Evolutionary conservation across 2,113 vertebrate genomes (phyloP).

Genomic region (Oryzias javanicus): DNA sequence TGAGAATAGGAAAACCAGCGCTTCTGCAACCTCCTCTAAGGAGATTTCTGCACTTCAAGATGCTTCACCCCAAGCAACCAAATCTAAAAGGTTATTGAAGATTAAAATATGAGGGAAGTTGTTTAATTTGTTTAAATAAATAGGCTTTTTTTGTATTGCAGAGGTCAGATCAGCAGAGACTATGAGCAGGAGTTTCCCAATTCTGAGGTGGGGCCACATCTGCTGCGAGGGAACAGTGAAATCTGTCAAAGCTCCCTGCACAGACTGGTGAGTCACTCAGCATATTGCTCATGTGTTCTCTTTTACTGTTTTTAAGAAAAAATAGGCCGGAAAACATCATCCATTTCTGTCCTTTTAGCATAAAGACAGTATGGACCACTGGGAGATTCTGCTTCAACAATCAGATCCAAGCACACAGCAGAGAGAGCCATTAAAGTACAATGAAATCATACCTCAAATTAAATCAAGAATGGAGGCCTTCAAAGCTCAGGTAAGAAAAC

Average conservation of each 20-base stretch:
- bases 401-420: slow-evolving; percentile 67
- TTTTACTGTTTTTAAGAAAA: not conserved
- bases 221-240: slow-evolving; percentile 25
- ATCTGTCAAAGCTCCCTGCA: not conserved
- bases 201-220: slow-evolving; percentile 51
- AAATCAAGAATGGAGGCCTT: slow-evolving; percentile 71
- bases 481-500: slow-evolving; percentile 80
- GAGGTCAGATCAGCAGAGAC: slow-evolving; percentile 77
- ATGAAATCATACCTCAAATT: slow-evolving; percentile 69
- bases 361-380: slow-evolving; percentile 81
- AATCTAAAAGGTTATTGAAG: slow-evolving; percentile 44
- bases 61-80: not conserved
- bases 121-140: not conserved
- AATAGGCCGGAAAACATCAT: not conserved
- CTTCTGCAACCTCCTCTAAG: slow-evolving; percentile 4
- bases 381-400: slow-evolving; percentile 75
- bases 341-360: slow-evolving; percentile 65
- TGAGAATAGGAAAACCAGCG: slow-evolving; percentile 31
- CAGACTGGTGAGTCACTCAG: slow-evolving; percentile 23
- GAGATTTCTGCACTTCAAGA: too few relatives aligned
- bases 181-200: slow-evolving; percentile 77
- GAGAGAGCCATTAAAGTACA: slow-evolving; percentile 64
- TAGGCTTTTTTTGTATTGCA: slow-evolving; percentile 27
- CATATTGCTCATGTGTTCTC: not conserved
- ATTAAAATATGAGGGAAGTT: not conserved